Percentiles rank a stretch among this genome's conserved stretches.
Evolutionary conservation across 2,113 vertebrate genomes (phyloP).

Genomic region (Crypturellus undulatus): DNA sequence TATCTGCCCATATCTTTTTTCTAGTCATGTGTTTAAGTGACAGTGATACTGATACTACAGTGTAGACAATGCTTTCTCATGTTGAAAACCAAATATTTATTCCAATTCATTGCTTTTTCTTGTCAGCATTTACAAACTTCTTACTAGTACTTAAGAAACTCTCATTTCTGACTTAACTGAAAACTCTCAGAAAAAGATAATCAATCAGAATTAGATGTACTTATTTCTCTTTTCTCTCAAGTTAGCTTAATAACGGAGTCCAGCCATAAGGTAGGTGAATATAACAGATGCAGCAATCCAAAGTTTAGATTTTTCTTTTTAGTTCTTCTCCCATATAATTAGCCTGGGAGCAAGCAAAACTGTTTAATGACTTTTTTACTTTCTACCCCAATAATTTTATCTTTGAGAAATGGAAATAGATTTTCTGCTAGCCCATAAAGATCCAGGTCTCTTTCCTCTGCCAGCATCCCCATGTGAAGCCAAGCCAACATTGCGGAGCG

Average conservation of each 20-base stretch:
- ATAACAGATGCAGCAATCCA: neutral
- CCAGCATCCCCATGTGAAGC: neutral
- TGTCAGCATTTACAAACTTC: neutral
- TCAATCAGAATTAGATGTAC: neutral
- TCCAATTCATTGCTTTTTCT: neutral
- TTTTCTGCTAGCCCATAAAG: conserved; percentile 74
- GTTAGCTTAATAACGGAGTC: conserved; percentile 17
- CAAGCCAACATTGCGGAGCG: neutral
- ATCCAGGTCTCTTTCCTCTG: conserved; percentile 37
- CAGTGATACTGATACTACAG: neutral
- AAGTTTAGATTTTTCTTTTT: neutral
- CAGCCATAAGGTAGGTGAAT: neutral
- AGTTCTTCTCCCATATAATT: neutral
- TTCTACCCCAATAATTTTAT: conserved; percentile 69
- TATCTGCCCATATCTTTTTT: neutral
- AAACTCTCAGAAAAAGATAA: neutral
- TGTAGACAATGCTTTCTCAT: neutral
- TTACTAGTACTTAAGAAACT: neutral
- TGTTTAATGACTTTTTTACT: conserved; percentile 59
- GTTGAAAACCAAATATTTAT: neutral
- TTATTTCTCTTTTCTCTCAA: neutral
- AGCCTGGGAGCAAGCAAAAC: neutral
- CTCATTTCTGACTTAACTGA: neutral
- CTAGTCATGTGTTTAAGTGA: neutral
- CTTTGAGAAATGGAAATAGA: conserved; percentile 75